Base-by-base conservation (phyloP, 1,140 invertebrate genomes). In the Aphidius ervi region DNA sequence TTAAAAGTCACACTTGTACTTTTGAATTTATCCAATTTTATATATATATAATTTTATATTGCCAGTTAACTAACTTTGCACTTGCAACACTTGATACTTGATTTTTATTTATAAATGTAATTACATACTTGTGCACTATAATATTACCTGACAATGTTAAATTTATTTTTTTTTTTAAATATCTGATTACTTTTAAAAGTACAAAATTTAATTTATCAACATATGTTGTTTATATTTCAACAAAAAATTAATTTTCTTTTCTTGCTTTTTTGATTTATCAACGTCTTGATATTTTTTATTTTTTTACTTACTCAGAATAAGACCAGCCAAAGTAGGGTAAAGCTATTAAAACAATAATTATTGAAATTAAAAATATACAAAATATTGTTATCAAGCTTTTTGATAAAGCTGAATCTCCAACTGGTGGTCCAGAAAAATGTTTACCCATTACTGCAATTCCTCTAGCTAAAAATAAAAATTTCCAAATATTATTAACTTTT, bases 321-420 rank as follows among this genome's bases (percentile, higher is more conserved):
- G 73, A 68, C 52, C 78, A 78, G 23, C 74, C 76, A 31, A 66
- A 74, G 8, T 68, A 66, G 0, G 68, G 53, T 6, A 70, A 68
- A 1, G 49, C 54, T 1, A 68, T 1, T 1, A 76, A 39, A 7
- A 75, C 39, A 5, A 31, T 31, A 31, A 31, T 31, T 31, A 31
- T 31, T 31, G 4, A 31, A 31, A 31, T 1, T 31, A 31, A 31
- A 31, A 31, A 31, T 31, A 63, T 64, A 0, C 63, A 70, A 5
- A 79, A 58, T 5, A 78, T 46, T 0, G 70, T 71, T 5, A 57
- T 63, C 9, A 78, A 47, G 5, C 58, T 57, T 1, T 62, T 46
- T 0, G 56, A 46, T 2, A 73, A 10, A 10, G 62, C 52, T 16
- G 67, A 63, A 40, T 69, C 67, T 16, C 57, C 56, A 20, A 73